phyloP scores from a whole-genome alignment of 2,888 invertebrate species.

The Craniophora ligustri region DNA sequence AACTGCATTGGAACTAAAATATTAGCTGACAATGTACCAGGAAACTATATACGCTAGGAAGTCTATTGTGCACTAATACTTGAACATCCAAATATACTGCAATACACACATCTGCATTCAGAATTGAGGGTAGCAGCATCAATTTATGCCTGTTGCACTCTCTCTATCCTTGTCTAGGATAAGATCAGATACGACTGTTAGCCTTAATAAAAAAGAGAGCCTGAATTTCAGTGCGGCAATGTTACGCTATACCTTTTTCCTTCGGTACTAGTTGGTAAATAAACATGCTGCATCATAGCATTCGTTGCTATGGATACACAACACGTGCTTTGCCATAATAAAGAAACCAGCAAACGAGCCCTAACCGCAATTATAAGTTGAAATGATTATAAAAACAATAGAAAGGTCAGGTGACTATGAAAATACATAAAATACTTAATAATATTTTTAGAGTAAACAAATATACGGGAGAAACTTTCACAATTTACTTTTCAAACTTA shows the following conservation, averaged over 20 bases:
- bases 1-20: not conserved
- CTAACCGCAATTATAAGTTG: no score
- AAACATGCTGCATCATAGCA: not conserved
- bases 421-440: no score
- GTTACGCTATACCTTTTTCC: not conserved
- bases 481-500: no score
- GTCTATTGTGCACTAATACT: not conserved
- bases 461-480: no score
- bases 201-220: not conserved
- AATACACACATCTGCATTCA: not conserved
- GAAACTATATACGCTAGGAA: not conserved
- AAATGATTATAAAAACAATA: no score
- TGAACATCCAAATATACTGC: not conserved
- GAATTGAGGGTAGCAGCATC: not conserved
- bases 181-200: no score
- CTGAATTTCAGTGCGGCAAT: not conserved
- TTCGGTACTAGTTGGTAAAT: not conserved
- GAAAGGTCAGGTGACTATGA: no score
- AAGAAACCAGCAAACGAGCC: no score
- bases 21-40: not conserved
- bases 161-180: not conserved
- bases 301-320: not conserved
- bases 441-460: no score
- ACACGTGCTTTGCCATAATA: not conserved
- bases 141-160: not conserved